phyloP scores from a whole-genome alignment of 2,888 invertebrate species.

The Nomada flava region DNA sequence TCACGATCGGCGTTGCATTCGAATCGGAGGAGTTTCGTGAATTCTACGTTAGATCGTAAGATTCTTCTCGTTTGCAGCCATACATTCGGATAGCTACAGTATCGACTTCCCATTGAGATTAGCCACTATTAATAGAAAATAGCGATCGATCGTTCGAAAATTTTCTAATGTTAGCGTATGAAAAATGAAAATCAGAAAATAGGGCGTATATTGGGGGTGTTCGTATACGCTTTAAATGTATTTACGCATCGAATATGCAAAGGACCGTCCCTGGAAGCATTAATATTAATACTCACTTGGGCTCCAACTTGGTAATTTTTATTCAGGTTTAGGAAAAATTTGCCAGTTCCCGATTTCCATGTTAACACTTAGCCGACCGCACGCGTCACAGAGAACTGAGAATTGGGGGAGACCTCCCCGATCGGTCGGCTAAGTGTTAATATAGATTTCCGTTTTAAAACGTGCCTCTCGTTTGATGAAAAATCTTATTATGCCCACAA shows the following conservation, averaged over 20 bases:
- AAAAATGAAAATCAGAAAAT: background rate
- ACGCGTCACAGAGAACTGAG: no score
- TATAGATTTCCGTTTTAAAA: no score
- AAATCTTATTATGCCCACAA: no score
- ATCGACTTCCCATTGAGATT: no score
- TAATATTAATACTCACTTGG: conserved; percentile 33
- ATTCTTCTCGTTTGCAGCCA: no score
- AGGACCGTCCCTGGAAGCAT: conserved; percentile 7
- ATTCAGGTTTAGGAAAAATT: conserved; percentile 24
- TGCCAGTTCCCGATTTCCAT: background rate
- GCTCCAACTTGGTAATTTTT: background rate
- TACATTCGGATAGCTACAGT: no score
- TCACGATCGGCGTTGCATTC: background rate
- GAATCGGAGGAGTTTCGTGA: background rate
- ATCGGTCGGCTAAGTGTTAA: no score
- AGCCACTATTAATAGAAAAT: no score
- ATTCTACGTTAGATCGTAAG: background rate
- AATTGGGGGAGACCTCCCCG: no score
- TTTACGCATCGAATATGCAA: conserved; percentile 14
- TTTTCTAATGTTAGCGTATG: background rate
- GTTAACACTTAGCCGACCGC: background rate
- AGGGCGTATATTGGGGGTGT: conserved; percentile 10
- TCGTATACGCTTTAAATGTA: conserved; percentile 1
- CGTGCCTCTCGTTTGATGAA: no score
- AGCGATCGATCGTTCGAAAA: background rate